A percentile compares a stretch with the other conserved stretches of the same genome.
These are phyloP conservation scores for Odontomyia ornata DNA, from an alignment of 2,888 invertebrate genomes.

Conservation along the genomic window DNA sequence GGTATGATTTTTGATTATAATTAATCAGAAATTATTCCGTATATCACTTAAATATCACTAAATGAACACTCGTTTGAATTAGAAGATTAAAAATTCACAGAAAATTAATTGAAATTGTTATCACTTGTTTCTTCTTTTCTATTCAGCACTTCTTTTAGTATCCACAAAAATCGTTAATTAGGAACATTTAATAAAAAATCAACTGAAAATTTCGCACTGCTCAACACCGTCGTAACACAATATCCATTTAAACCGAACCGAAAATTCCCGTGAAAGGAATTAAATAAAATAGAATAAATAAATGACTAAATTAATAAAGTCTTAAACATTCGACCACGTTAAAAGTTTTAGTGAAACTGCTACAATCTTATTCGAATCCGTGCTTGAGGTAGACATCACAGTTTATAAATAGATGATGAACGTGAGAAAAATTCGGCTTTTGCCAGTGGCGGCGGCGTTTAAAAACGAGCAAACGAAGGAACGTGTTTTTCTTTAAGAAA, in stretches of 20 bases:
- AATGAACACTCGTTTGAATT: too few species aligned
- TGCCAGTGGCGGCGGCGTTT: slow-evolving; percentile 38
- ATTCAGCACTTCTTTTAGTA: background rate
- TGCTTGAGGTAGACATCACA: slow-evolving; percentile 38
- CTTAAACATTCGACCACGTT: slow-evolving; percentile 33
- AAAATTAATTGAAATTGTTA: too few species aligned
- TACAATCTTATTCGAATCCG: slow-evolving; percentile 16
- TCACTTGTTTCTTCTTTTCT: background rate
- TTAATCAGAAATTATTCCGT: too few species aligned
- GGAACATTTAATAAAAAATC: background rate
- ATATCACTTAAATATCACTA: too few species aligned
- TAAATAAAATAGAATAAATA: slow-evolving; percentile 15
- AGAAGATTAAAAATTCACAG: too few species aligned
- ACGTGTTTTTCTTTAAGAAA: background rate
- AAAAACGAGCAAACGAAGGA: background rate
- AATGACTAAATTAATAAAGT: slow-evolving; percentile 11
- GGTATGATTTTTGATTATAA: too few species aligned
- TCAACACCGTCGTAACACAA: background rate
- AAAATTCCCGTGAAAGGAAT: background rate
- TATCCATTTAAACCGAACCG: background rate
- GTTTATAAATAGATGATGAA: slow-evolving; percentile 44
- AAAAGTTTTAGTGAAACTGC: slow-evolving; percentile 40
- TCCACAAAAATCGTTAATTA: background rate
- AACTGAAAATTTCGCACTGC: background rate
- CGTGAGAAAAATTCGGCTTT: slow-evolving; percentile 34